Base-by-base conservation (phyloP, 2,113 vertebrate genomes). In the Tachysurus vachellii region DNA sequence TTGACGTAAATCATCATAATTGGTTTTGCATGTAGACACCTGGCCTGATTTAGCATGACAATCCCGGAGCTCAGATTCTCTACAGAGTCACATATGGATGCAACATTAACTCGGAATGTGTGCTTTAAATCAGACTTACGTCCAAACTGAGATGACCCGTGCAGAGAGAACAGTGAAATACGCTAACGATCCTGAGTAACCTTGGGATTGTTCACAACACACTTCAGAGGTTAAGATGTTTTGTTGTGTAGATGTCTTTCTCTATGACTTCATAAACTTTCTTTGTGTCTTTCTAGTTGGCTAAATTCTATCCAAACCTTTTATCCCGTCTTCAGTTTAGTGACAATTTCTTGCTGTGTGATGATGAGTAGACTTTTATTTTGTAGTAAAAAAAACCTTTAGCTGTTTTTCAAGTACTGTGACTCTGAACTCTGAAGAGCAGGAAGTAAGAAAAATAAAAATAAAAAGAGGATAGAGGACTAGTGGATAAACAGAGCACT, bases 11-110 rank as follows among this genome's bases (percentile, higher is more conserved):
- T 93, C 90, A 84, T 77, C 68, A 88, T 89, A 89, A 91, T 87
- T 92, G 76, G 92, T 93, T 91, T 91, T 93, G 92, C 87, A 91
- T 89, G 87, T 77, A 82, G 85, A 93, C 86, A 50, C 80, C 76
- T 87, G 91, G 86, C 84, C 88, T 93, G 91, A 94, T 94, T 93
- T 93, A 92, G 92, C 89, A 26, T 14, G 59, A 42, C n/a, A 36
- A 64, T 87, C n/a, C 75, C 28, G 10, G 66, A 42, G 64, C 62
- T 56, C 13, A 23, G 64, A 59, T 77, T 85, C 50, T 84, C 50
- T 71, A 83, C 88, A 84, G 88, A 92, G 89, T 87, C 71, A 81
- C 86, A 88, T 83, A 89, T 88, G 90, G 92, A 92, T 90, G 90
- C 91, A 88, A 89, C 92, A 93, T 94, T 86, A 93, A 90, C 87